These are phyloP conservation scores for Gobius niger DNA, from an alignment of 2,113 vertebrate genomes.

Conservation along the genomic window DNA sequence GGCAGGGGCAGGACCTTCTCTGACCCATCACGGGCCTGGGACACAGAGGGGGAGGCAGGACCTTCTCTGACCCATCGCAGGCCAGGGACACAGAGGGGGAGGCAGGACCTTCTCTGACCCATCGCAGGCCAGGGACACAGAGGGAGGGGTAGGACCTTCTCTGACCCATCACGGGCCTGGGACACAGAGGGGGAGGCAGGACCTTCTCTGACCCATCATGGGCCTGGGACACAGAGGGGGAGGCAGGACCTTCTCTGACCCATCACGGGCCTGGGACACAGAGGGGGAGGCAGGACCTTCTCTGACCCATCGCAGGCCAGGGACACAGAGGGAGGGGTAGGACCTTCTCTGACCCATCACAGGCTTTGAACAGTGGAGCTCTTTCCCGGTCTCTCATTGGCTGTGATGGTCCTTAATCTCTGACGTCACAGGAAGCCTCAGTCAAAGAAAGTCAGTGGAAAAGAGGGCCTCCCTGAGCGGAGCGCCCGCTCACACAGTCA, in stretches of 20 bases:
- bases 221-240: too few relatives aligned
- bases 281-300: too few relatives aligned
- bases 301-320: too few relatives aligned
- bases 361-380: conserved; percentile 64
- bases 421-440: conserved; percentile 49
- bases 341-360: conserved; percentile 45
- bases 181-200: too few relatives aligned
- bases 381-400: conserved; percentile 64
- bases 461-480: conserved; percentile 23
- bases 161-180: conserved; percentile 53
- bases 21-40: conserved; percentile 55
- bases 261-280: too few relatives aligned
- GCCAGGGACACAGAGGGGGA: too few relatives aligned
- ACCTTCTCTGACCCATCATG: too few relatives aligned
- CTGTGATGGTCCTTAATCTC: conserved; percentile 50
- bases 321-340: neutral
- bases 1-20: conserved; percentile 18
- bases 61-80: too few relatives aligned
- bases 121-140: too few relatives aligned
- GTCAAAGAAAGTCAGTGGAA: conserved; percentile 46
- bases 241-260: too few relatives aligned
- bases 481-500: conserved; percentile 87
- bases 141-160: conserved; percentile 15
- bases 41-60: too few relatives aligned
- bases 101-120: too few relatives aligned